These are phyloP conservation scores for Lissonota sp. DNA, from an alignment of 2,888 invertebrate species.

Conservation along the genomic window DNA sequence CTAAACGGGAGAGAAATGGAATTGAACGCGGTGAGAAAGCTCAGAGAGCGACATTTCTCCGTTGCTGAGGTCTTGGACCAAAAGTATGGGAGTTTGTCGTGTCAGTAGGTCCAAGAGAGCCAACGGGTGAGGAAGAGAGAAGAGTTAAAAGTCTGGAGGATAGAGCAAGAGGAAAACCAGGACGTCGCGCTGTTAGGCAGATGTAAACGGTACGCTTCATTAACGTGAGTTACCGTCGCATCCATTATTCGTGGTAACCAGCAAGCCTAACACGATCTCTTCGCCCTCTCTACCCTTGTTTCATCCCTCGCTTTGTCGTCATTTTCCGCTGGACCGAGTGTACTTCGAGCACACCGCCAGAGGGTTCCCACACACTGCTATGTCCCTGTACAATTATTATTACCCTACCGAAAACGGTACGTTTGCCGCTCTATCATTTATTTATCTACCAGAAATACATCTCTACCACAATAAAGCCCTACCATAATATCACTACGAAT, in stretches of 20 bases:
- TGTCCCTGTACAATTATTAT: too few relatives aligned
- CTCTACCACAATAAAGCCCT: too few relatives aligned
- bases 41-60: constrained; percentile 64
- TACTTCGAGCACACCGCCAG: too few relatives aligned
- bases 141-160: constrained; percentile 36
- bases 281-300: constrained; percentile 11
- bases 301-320: constrained; percentile 10
- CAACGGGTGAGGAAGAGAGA: not conserved
- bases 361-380: too few relatives aligned
- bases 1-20: constrained; percentile 64
- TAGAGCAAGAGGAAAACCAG: constrained; percentile 57
- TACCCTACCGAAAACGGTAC: too few relatives aligned
- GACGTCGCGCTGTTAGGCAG: constrained; percentile 69
- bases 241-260: constrained; percentile 78
- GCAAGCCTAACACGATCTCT: constrained; percentile 68
- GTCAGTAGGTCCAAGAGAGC: constrained; percentile 18
- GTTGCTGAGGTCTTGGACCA: constrained; percentile 18
- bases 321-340: not conserved
- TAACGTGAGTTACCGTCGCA: constrained; percentile 79
- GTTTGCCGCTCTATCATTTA: too few relatives aligned
- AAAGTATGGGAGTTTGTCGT: constrained; percentile 31
- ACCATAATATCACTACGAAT: too few relatives aligned
- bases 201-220: constrained; percentile 79
- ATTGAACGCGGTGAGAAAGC: constrained; percentile 68
- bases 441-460: too few relatives aligned